Evolutionary conservation across 2,113 vertebrate genomes (phyloP).

Genomic region (Cavia aperea): DNA sequence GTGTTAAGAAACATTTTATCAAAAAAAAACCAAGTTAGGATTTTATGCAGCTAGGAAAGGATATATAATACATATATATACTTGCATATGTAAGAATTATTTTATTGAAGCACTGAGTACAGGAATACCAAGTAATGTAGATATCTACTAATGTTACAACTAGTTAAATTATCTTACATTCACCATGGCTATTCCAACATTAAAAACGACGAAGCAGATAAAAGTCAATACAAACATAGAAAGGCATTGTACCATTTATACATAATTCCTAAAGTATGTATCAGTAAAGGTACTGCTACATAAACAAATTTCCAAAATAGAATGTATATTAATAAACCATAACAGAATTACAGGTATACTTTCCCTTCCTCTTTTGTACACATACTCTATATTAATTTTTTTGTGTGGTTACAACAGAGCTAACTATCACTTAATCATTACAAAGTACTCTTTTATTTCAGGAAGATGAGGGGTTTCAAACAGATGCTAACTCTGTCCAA

Average conservation of each 20-base stretch:
- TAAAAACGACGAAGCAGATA: neutral
- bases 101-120: neutral
- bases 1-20: constrained; percentile 3
- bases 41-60: neutral
- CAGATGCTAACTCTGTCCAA: neutral
- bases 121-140: constrained; percentile 25
- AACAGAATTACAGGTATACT: neutral
- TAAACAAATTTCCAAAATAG: neutral
- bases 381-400: neutral
- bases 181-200: neutral
- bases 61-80: neutral
- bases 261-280: neutral
- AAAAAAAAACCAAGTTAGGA: neutral
- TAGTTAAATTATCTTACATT: constrained; percentile 13
- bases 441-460: constrained; percentile 20
- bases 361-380: neutral
- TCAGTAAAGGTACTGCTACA: neutral
- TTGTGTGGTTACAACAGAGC: neutral
- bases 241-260: neutral
- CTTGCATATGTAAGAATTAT: neutral
- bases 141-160: neutral
- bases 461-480: neutral
- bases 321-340: neutral
- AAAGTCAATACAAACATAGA: neutral
- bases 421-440: neutral